Evolutionary conservation across 2,797 vertebrate species (phyloP).

Genomic region (Ciconia nigra): DNA sequence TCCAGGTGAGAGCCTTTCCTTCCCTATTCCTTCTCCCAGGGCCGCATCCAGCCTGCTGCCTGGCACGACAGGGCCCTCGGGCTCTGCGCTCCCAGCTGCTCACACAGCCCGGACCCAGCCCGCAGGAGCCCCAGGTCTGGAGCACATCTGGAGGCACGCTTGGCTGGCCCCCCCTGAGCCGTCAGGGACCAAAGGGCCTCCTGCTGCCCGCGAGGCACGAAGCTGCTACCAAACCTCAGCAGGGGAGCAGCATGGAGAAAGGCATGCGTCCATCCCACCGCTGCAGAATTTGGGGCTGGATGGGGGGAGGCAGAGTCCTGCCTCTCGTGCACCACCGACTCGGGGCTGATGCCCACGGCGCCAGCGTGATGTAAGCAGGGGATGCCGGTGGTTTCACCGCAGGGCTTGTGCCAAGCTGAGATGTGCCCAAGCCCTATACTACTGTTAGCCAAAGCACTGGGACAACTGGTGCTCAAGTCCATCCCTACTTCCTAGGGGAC

Average conservation of each 20-base stretch:
- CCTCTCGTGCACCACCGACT: accelerated
- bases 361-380: background rate
- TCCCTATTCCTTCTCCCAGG: background rate
- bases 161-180: accelerated
- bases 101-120: accelerated
- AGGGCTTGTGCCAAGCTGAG: background rate
- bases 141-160: background rate
- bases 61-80: background rate
- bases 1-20: background rate
- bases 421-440: background rate
- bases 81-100: background rate
- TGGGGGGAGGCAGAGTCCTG: accelerated
- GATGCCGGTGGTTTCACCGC: background rate
- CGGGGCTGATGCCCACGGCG: accelerated
- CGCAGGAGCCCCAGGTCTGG: background rate
- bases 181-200: background rate
- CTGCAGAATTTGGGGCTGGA: background rate
- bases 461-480: background rate
- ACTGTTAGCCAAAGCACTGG: background rate
- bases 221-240: background rate
- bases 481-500: background rate
- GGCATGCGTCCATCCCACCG: accelerated
- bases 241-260: accelerated
- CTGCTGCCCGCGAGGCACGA: accelerated
- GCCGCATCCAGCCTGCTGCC: background rate